Conservation (phyloP, 2,797 vertebrate species). For the Pseudopleuronectes americanus region DNA sequence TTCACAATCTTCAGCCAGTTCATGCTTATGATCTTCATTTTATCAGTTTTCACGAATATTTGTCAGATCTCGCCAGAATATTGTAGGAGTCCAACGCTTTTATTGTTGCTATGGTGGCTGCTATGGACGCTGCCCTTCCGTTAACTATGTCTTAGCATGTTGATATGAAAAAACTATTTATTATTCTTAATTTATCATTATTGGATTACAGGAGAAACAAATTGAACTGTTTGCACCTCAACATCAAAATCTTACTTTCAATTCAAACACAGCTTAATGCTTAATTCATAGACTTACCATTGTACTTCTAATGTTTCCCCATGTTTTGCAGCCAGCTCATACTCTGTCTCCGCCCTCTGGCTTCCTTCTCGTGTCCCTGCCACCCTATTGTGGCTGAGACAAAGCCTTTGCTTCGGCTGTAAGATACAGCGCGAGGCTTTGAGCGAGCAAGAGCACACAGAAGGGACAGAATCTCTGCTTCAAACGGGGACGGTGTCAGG, state of each 20-base stretch:
- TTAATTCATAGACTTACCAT: neutral
- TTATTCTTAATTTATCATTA: neutral
- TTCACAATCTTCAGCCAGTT: too few relatives aligned
- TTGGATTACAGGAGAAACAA: neutral
- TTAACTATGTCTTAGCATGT: too few relatives aligned
- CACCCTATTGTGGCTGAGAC: conserved; percentile 20
- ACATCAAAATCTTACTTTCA: too few relatives aligned
- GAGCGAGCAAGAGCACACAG: conserved; percentile 11
- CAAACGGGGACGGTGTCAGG: conserved; percentile 21
- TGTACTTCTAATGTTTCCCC: conserved; percentile 6
- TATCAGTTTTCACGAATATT: too few relatives aligned
- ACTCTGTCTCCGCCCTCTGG: conserved; percentile 9
- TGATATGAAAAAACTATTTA: too few relatives aligned
- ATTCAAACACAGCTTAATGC: too few relatives aligned
- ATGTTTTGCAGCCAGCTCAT: conserved; percentile 13
- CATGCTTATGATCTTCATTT: too few relatives aligned
- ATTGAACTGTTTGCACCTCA: neutral
- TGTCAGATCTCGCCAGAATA: too few relatives aligned
- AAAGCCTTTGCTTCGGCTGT: conserved; percentile 7
- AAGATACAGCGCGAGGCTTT: conserved; percentile 9
- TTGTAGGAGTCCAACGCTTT: too few relatives aligned
- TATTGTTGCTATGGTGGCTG: too few relatives aligned
- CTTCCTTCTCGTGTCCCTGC: conserved; percentile 12
- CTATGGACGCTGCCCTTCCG: too few relatives aligned
- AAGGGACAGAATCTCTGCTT: conserved; percentile 21